phyloP scores from a whole-genome alignment of 2,888 invertebrate genomes.

The Athalia cordata region DNA sequence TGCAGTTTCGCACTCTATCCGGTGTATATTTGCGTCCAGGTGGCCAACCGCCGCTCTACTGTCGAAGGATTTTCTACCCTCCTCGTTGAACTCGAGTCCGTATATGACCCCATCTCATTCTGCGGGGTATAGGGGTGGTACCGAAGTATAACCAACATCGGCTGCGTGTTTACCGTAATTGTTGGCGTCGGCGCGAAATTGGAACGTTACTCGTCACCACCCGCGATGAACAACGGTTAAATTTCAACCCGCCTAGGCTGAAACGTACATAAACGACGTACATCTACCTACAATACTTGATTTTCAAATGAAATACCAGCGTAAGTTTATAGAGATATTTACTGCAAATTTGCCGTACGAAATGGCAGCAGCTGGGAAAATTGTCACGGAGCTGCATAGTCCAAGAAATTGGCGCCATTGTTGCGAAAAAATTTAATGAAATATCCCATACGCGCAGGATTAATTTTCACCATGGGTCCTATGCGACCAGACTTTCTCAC shows the following conservation, averaged over 20 bases:
- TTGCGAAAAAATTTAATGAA: too few relatives aligned
- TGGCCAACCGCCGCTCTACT: not conserved
- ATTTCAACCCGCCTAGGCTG: conserved; percentile 3
- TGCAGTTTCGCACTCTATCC: not conserved
- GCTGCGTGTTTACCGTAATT: conserved; percentile 37
- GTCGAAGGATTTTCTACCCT: not conserved
- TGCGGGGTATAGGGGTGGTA: too few relatives aligned
- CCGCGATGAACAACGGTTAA: not conserved
- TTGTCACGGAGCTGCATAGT: conserved; percentile 3
- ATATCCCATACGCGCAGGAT: too few relatives aligned
- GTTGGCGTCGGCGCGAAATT: conserved; percentile 41
- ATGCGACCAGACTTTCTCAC: too few relatives aligned
- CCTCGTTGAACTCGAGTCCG: conserved; percentile 19
- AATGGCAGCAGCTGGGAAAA: not conserved
- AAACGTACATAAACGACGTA: not conserved
- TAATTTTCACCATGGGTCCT: too few relatives aligned
- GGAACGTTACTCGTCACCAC: conserved; percentile 32
- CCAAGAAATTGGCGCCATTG: too few relatives aligned
- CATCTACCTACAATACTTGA: conserved; percentile 1
- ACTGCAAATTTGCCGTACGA: conserved; percentile 5
- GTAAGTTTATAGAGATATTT: not conserved
- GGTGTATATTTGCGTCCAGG: not conserved
- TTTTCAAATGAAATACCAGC: conserved; percentile 25
- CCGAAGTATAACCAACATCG: too few relatives aligned
- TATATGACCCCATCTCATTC: conserved; percentile 15